Percentiles rank a stretch among this genome's conserved stretches.
These are phyloP conservation scores for Ammospiza maritima DNA, from an alignment of 2,797 vertebrate genomes.

Conservation along the genomic window DNA sequence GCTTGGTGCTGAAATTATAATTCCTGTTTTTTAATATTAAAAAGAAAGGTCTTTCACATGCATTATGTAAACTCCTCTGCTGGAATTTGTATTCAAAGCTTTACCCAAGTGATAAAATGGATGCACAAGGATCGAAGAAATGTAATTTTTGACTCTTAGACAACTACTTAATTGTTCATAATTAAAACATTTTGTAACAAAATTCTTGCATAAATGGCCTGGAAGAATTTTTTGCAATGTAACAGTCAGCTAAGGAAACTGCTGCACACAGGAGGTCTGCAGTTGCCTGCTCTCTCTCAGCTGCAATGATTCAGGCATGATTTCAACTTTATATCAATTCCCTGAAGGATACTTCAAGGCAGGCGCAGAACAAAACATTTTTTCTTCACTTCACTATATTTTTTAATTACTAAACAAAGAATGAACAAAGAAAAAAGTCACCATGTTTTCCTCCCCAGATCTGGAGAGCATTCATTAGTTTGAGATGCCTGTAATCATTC, in stretches of 20 bases:
- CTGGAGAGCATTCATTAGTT: background rate
- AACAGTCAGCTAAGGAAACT: background rate
- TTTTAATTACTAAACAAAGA: slow-evolving; percentile 48
- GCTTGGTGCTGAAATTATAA: slow-evolving; percentile 50
- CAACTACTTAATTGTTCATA: slow-evolving; percentile 63
- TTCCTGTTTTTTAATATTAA: slow-evolving; percentile 62
- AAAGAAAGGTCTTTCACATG: slow-evolving; percentile 38
- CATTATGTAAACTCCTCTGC: slow-evolving; percentile 34
- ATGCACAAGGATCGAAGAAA: slow-evolving; percentile 22
- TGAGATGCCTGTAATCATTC: slow-evolving; percentile 6
- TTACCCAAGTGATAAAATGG: background rate
- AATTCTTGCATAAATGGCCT: slow-evolving; percentile 33
- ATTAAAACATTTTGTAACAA: slow-evolving; percentile 62
- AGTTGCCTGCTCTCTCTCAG: background rate
- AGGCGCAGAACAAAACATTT: background rate
- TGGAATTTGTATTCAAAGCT: background rate
- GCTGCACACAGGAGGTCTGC: background rate
- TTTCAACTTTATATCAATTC: slow-evolving; percentile 11
- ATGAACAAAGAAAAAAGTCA: background rate
- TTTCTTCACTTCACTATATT: background rate
- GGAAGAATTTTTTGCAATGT: background rate
- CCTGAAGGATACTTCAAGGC: slow-evolving; percentile 3
- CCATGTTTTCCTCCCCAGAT: background rate
- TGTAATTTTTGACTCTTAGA: slow-evolving; percentile 24
- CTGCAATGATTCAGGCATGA: slow-evolving; percentile 9